Evolutionary conservation across 2,888 invertebrate genomes (phyloP).

Genomic region (Iphiclides podalirius): DNA sequence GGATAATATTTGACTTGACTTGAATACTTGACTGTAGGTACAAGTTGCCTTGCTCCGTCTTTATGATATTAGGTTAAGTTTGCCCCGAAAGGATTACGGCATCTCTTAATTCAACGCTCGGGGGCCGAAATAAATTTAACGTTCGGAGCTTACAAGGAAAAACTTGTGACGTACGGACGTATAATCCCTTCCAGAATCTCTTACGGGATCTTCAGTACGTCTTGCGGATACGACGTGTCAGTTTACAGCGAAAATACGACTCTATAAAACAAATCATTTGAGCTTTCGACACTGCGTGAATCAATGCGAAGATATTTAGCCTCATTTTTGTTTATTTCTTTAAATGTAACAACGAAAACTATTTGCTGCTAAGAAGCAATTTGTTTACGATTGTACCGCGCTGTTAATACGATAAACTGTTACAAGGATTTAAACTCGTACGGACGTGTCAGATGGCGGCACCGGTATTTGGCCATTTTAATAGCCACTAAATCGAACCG

Average conservation of each 20-base stretch:
- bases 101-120: constrained; percentile 73
- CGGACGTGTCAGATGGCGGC: constrained; percentile 20
- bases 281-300: constrained; percentile 28
- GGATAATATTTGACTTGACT: constrained; percentile 76
- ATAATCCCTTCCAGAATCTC: constrained; percentile 44
- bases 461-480: constrained; percentile 35
- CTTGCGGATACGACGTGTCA: constrained; percentile 30
- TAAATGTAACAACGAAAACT: too few species aligned
- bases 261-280: constrained; percentile 24
- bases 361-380: too few species aligned
- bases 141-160: constrained; percentile 75
- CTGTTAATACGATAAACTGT: constrained; percentile 34
- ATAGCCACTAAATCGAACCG: constrained; percentile 41
- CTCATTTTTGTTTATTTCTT: too few species aligned
- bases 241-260: constrained; percentile 16
- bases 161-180: constrained; percentile 63
- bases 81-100: constrained; percentile 75
- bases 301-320: constrained; percentile 29
- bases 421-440: constrained; percentile 38
- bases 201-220: constrained; percentile 45
- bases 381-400: constrained; percentile 52
- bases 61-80: constrained; percentile 78
- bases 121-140: constrained; percentile 76
- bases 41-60: constrained; percentile 74
- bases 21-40: too few species aligned